Base-by-base conservation (phyloP, 2,797 vertebrate species). In the Uromys caudimaculatus region DNA sequence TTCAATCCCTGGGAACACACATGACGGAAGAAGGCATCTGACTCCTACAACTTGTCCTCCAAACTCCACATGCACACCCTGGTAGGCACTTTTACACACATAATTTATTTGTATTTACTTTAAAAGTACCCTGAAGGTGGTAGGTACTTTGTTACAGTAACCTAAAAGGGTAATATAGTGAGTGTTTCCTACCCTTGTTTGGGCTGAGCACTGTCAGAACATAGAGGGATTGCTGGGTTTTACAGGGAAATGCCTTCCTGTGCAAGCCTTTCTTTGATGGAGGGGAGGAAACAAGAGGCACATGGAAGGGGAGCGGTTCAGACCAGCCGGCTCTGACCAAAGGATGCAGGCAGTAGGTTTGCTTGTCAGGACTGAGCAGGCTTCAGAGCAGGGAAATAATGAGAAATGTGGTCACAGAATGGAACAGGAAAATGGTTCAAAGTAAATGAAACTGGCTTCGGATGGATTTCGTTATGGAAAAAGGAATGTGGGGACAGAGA, bases 391-490 rank as follows among this genome's bases (percentile, higher is more conserved):
- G 62, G 77, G 60, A 90, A 89, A 60, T 81, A n/a, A 56, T 76
- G 86, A 84, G 60, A 73, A 88, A 73, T 83, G 78, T 47, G 32
- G 60, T 87, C 60, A 90, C 44, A 91, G 60, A 88, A 84, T 44
- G 21, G 47, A 84, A 76, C 5, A 32, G 62, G 52, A 83, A 64
- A 87, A 47, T 38, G 82, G 54, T 52, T 91, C 77, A 91, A 83
- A 95, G 83, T 62, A 93, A 91, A 93, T 41, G 91, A 78, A 79
- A 73, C 64, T 82, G 85, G 23, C 35, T 87, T 87, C 67, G 93
- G 89, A 89, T 67, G 24, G 62, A 78, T 58, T 81, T 86, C 91
- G 77, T 67, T 89, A 67, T 69, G 83, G 79, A 58, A 69, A 86
- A 64, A 69, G 21, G 82, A 64, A 32, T 13, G 29, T 64, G 60